Percentiles rank a stretch among this genome's conserved stretches.
phyloP scores from a whole-genome alignment of 2,113 vertebrate genomes.

The Heliornis fulica region DNA sequence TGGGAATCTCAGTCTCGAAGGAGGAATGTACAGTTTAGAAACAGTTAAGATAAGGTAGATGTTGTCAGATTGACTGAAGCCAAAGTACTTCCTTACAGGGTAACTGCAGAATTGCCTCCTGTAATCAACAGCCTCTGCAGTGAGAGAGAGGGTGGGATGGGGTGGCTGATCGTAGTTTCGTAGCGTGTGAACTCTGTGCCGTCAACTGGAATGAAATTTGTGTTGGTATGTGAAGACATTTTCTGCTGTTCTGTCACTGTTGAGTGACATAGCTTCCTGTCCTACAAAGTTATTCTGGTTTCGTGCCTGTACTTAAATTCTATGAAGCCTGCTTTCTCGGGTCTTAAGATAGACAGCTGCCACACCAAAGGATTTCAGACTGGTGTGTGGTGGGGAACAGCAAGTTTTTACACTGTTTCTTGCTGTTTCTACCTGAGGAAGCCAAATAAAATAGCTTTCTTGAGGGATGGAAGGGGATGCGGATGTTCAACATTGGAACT shows the following conservation, averaged over 20 bases:
- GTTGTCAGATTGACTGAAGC: not conserved
- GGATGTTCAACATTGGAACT: not conserved
- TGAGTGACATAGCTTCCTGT: not conserved
- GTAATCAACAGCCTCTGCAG: not conserved
- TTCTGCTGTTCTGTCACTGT: not conserved
- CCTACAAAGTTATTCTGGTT: not conserved
- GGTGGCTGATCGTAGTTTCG: not conserved
- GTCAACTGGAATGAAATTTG: not conserved
- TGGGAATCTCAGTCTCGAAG: not conserved
- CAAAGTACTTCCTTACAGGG: rapidly evolving
- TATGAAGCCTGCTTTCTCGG: not conserved
- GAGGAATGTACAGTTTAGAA: not conserved
- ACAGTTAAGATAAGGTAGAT: not conserved
- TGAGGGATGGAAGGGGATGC: not conserved
- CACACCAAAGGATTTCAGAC: not conserved
- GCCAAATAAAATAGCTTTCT: not conserved
- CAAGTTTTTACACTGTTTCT: not conserved
- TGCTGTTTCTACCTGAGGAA: not conserved
- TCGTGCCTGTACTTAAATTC: not conserved
- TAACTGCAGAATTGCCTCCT: not conserved
- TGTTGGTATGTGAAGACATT: not conserved
- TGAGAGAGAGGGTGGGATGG: not conserved
- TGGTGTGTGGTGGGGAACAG: rapidly evolving
- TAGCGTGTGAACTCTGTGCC: not conserved
- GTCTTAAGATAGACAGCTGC: not conserved